Percentiles rank a stretch among this genome's conserved stretches.
Conservation (phyloP, 2,113 vertebrate species). For the Anthoscopus minutus region DNA sequence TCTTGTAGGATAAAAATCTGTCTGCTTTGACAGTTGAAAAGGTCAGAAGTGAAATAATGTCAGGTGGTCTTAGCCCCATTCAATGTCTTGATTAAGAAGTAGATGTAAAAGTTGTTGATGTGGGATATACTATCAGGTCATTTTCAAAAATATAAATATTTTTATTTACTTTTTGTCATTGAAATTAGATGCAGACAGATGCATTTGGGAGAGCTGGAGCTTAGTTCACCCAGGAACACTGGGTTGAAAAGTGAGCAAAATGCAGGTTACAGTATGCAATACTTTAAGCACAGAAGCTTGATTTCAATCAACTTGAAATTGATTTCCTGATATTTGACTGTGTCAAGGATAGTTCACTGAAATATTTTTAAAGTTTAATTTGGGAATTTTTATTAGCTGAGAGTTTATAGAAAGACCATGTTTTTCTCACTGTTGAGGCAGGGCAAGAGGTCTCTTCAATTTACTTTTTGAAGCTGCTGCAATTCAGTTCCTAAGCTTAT, state of each 20-base stretch:
- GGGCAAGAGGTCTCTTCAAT: not conserved
- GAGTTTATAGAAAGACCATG: not conserved
- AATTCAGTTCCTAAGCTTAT: not conserved
- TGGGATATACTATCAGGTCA: not conserved
- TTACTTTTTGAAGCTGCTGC: not conserved
- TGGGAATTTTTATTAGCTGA: not conserved
- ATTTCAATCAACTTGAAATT: not conserved
- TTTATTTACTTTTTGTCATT: slow-evolving; percentile 10
- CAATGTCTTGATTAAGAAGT: slow-evolving; percentile 62
- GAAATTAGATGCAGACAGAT: not conserved
- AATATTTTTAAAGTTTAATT: slow-evolving; percentile 10
- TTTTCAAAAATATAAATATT: not conserved
- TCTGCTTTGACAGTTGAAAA: slow-evolving; percentile 76
- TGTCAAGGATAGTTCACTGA: not conserved
- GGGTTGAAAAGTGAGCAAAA: not conserved
- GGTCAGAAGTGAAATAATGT: slow-evolving; percentile 65
- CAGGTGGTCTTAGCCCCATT: slow-evolving; percentile 57
- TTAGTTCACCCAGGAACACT: not conserved
- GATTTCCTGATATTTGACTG: not conserved
- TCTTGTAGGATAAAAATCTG: slow-evolving; percentile 72
- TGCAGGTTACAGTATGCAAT: fast-evolving
- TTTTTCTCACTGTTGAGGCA: not conserved
- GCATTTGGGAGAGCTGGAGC: not conserved
- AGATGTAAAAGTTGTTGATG: slow-evolving; percentile 48
- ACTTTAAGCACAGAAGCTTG: not conserved